phyloP scores from a whole-genome alignment of 2,797 vertebrate genomes.

The Astyanax mexicanus region DNA sequence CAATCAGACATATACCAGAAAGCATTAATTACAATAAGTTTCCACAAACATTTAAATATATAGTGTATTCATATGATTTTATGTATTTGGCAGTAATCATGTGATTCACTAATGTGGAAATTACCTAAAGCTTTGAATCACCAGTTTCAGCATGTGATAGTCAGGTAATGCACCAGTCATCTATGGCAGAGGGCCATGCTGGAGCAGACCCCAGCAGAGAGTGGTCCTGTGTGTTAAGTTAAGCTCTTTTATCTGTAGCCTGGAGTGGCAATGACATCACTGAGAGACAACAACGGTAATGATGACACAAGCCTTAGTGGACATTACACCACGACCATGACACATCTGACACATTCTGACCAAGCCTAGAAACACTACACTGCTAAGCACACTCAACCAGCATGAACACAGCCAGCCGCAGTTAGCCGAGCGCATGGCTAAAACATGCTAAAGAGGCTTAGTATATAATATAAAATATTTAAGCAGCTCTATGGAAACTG shows the following conservation, averaged over 20 bases:
- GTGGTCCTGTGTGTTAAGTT: neutral
- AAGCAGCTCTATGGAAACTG: neutral
- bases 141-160: no score
- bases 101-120: no score
- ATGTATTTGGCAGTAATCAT: no score
- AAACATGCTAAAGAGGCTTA: neutral
- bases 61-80: no score
- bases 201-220: no score
- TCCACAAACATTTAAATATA: no score
- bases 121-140: no score
- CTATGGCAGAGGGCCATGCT: no score
- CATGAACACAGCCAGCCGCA: no score
- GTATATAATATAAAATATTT: slow-evolving; percentile 25
- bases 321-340: neutral
- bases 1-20: no score
- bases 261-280: slow-evolving; percentile 16
- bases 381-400: neutral
- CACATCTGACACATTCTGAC: neutral
- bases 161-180: no score
- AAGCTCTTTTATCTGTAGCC: neutral
- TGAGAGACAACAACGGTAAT: neutral
- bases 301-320: neutral
- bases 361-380: neutral
- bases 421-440: neutral
- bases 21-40: no score